Percentiles rank a stretch among this genome's conserved stretches.
phyloP scores from a whole-genome alignment of 2,113 vertebrate species.

The Prietella phreatophila region DNA sequence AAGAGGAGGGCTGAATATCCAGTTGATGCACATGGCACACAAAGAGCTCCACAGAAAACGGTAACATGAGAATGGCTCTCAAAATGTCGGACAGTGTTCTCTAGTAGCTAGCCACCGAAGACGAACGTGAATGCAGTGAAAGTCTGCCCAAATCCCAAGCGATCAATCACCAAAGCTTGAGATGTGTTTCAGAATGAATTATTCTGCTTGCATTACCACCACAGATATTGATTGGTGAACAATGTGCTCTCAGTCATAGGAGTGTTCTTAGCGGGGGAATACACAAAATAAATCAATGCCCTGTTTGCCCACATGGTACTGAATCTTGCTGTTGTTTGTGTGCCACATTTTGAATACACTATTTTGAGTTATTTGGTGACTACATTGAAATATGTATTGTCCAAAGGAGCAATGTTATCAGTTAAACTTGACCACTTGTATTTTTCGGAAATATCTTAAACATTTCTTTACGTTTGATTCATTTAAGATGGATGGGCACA shows the following conservation, averaged over 20 bases:
- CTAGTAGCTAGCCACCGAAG: slow-evolving; percentile 48
- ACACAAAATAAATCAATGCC: slow-evolving; percentile 56
- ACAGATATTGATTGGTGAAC: slow-evolving; percentile 78
- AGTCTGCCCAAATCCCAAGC: slow-evolving; percentile 69
- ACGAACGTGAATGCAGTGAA: slow-evolving; percentile 45
- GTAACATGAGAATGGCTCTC: slow-evolving; percentile 66
- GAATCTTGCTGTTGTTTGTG: slow-evolving; percentile 43
- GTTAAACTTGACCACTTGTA: neutral
- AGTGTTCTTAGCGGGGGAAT: slow-evolving; percentile 51
- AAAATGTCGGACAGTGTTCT: slow-evolving; percentile 54
- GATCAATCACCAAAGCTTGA: slow-evolving; percentile 72
- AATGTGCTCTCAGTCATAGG: slow-evolving; percentile 63
- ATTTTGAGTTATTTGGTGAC: slow-evolving; percentile 11
- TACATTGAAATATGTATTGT: slow-evolving; percentile 2
- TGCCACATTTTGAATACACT: slow-evolving; percentile 25
- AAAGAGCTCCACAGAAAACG: slow-evolving; percentile 68
- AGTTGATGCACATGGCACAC: slow-evolving; percentile 66
- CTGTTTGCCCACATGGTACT: slow-evolving; percentile 39
- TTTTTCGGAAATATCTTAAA: neutral
- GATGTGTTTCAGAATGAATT: slow-evolving; percentile 75
- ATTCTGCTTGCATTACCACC: slow-evolving; percentile 77
- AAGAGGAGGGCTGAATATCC: slow-evolving; percentile 62
- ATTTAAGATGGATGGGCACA: neutral
- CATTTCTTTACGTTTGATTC: neutral
- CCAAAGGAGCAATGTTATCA: neutral